These are phyloP conservation scores for Nibea albiflora DNA, from an alignment of 2,113 vertebrate genomes.

Conservation along the genomic window DNA sequence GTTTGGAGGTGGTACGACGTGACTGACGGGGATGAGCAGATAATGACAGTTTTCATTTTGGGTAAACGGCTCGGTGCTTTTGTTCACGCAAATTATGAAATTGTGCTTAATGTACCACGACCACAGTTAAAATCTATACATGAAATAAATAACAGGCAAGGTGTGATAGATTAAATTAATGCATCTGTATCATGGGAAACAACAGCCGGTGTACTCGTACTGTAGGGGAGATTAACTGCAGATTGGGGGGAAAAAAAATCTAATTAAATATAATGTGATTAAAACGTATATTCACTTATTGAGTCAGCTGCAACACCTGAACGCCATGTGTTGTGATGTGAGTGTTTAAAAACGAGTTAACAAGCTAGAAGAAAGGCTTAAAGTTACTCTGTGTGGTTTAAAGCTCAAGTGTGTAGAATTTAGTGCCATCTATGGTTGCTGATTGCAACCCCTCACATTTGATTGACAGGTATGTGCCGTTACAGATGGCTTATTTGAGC, in stretches of 20 bases:
- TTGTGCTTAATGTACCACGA: conserved; percentile 42
- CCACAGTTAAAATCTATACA: conserved; percentile 43
- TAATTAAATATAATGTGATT: not conserved
- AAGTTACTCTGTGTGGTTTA: not conserved
- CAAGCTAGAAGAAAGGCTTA: not conserved
- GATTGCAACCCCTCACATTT: too few relatives aligned
- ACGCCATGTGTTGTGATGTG: not conserved
- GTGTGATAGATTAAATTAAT: conserved; percentile 7
- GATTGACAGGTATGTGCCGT: too few relatives aligned
- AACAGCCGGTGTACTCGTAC: too few relatives aligned
- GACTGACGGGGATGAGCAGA: conserved; percentile 59
- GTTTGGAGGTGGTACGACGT: conserved; percentile 56
- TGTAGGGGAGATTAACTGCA: not conserved
- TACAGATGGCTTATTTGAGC: too few relatives aligned
- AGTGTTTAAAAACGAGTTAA: not conserved
- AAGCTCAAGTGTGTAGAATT: too few relatives aligned
- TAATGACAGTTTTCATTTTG: conserved; percentile 59
- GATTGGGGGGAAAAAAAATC: not conserved
- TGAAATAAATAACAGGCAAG: conserved; percentile 20
- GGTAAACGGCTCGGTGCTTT: conserved; percentile 39
- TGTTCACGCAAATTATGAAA: conserved; percentile 61
- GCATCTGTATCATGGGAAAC: not conserved
- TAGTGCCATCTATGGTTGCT: too few relatives aligned
- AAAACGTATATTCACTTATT: not conserved
- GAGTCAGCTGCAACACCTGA: not conserved